A percentile compares a stretch with the other conserved stretches of the same genome.
phyloP scores from a whole-genome alignment of 1,140 invertebrate genomes.

The Caenorhabditis brenneri region DNA sequence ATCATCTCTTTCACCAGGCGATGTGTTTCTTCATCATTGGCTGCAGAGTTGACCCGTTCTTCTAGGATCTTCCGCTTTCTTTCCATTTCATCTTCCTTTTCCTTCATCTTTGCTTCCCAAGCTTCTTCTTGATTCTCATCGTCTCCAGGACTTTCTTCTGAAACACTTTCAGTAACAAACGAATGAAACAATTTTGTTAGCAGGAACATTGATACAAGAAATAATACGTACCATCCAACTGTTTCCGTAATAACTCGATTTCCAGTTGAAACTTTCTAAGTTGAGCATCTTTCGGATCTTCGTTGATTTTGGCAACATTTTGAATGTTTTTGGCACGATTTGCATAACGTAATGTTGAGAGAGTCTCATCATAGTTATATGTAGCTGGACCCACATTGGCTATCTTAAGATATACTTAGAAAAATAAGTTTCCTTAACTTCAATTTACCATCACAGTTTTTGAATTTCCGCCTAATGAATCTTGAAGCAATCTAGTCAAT shows the following conservation, averaged over 20 bases:
- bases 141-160: constrained; percentile 62
- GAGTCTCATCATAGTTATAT: constrained; percentile 95
- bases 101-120: constrained; percentile 64
- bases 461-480: constrained; percentile 92
- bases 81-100: constrained; percentile 63
- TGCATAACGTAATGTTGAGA: constrained; percentile 93
- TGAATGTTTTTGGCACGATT: constrained; percentile 96
- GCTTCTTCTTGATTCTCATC: constrained; percentile 70
- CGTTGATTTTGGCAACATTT: constrained; percentile 93
- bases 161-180: no score
- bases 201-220: no score
- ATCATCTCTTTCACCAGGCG: constrained; percentile 46
- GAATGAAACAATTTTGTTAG: neutral
- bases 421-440: neutral
- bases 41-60: constrained; percentile 24
- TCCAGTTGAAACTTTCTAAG: constrained; percentile 93
- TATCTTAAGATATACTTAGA: constrained; percentile 74
- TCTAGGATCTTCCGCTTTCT: constrained; percentile 50
- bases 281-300: constrained; percentile 95
- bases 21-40: constrained; percentile 12
- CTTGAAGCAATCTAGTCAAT: constrained; percentile 87
- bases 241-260: constrained; percentile 87
- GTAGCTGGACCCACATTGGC: constrained; percentile 94
- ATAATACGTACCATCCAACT: constrained; percentile 79
- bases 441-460: constrained; percentile 87